Conservation (phyloP, 2,113 vertebrate species). For the Ammodytes dubius region DNA sequence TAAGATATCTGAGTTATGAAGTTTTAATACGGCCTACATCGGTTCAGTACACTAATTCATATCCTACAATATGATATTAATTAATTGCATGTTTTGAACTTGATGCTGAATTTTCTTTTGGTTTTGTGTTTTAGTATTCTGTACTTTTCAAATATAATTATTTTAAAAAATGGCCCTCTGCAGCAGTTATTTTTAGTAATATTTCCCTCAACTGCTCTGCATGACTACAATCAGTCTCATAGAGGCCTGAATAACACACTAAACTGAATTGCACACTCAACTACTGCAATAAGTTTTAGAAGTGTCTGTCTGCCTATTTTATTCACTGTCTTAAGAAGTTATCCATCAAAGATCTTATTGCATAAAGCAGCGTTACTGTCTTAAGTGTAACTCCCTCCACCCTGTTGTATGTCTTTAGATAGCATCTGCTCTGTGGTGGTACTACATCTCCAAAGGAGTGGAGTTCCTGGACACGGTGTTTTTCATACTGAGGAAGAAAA, state of each 20-base stretch:
- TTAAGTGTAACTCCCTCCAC: background rate
- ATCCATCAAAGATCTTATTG: background rate
- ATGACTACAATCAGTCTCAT: background rate
- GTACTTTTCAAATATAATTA: background rate
- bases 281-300: background rate
- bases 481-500: conserved; percentile 99
- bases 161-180: background rate
- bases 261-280: background rate
- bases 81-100: background rate
- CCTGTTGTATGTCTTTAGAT: conserved; percentile 85
- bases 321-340: background rate
- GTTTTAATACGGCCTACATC: background rate
- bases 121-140: background rate
- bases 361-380: background rate
- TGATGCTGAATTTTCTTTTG: background rate
- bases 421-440: conserved; percentile 99
- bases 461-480: conserved; percentile 98
- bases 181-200: background rate
- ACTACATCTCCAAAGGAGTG: conserved; percentile 98
- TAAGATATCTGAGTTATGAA: background rate
- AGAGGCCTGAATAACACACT: background rate
- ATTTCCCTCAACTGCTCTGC: background rate
- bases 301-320: background rate
- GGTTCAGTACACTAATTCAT: background rate
- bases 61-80: background rate